Conservation (phyloP, 2,888 invertebrate species). For the Ormyrus labotus region DNA sequence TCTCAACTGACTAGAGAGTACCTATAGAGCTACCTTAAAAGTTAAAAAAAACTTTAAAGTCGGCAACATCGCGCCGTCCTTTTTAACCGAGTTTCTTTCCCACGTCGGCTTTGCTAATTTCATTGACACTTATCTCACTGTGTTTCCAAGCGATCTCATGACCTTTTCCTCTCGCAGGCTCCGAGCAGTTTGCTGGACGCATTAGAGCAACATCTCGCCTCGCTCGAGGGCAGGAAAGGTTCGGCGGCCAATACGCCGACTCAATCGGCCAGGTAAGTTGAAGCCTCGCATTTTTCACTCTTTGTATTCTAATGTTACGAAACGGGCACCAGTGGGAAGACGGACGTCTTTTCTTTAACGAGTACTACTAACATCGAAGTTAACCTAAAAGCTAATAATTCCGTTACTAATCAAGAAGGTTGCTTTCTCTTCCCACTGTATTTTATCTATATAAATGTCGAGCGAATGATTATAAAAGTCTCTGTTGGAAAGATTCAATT, state of each 20-base stretch:
- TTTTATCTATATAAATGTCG: conserved; percentile 49
- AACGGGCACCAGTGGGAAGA: conserved; percentile 52
- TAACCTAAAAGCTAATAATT: background rate
- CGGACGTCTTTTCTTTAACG: conserved; percentile 4
- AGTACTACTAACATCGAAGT: conserved; percentile 11
- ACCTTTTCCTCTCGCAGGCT: conserved; percentile 77
- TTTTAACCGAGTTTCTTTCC: too few species aligned
- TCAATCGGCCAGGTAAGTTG: conserved; percentile 86
- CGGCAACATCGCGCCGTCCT: too few species aligned
- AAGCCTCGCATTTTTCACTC: conserved; percentile 38
- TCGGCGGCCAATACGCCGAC: conserved; percentile 91
- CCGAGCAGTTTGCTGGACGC: conserved; percentile 98
- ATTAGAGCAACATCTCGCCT: conserved; percentile 94
- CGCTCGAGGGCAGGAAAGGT: conserved; percentile 94
- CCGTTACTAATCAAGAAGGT: conserved; percentile 3
- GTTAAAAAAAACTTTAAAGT: background rate
- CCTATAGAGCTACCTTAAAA: too few species aligned
- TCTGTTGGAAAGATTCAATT: conserved; percentile 35
- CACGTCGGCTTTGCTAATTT: too few species aligned
- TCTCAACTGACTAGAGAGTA: too few species aligned
- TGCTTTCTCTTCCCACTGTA: conserved; percentile 54
- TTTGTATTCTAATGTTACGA: conserved; percentile 50
- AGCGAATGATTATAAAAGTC: conserved; percentile 51
- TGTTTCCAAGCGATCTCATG: background rate
- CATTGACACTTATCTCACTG: background rate